A percentile compares a stretch with the other conserved stretches of the same genome.
These are phyloP conservation scores for Aegypius monachus DNA, from an alignment of 2,113 vertebrate genomes.

Conservation along the genomic window DNA sequence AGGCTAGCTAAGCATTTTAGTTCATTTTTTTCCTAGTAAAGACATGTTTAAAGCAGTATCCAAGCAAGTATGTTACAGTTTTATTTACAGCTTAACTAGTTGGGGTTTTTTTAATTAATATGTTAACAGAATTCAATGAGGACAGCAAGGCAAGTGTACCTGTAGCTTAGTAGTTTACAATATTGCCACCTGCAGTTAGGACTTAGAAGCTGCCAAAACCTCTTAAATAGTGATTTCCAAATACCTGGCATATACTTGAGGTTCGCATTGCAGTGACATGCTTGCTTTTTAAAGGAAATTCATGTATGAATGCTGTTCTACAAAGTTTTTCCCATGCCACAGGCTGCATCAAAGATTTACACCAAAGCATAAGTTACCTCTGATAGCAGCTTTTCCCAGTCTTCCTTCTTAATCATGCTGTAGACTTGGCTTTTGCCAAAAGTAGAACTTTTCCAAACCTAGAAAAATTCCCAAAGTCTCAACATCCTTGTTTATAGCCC, in stretches of 20 bases:
- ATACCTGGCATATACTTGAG: neutral
- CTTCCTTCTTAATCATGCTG: neutral
- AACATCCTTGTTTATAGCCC: neutral
- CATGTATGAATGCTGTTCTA: accelerated
- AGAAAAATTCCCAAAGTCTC: neutral
- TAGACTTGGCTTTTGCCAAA: neutral
- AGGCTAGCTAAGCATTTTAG: neutral
- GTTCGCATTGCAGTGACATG: neutral
- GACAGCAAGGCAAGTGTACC: neutral
- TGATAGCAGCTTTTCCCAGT: neutral
- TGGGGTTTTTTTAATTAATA: neutral
- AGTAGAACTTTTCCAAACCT: neutral
- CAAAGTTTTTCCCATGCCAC: neutral
- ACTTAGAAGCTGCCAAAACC: neutral
- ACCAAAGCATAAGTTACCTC: neutral
- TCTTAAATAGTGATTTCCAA: neutral
- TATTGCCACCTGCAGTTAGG: slow-evolving; percentile 15
- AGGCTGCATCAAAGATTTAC: neutral
- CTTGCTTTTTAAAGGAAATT: neutral
- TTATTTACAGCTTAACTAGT: neutral
- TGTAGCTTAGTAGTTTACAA: neutral
- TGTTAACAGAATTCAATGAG: neutral
- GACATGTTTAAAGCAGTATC: neutral
- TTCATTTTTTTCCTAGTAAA: neutral
- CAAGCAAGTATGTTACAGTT: neutral